Percentiles rank a stretch among this genome's conserved stretches.
Conservation (phyloP, 2,888 invertebrate species). For the Polyommatus iphigenia region DNA sequence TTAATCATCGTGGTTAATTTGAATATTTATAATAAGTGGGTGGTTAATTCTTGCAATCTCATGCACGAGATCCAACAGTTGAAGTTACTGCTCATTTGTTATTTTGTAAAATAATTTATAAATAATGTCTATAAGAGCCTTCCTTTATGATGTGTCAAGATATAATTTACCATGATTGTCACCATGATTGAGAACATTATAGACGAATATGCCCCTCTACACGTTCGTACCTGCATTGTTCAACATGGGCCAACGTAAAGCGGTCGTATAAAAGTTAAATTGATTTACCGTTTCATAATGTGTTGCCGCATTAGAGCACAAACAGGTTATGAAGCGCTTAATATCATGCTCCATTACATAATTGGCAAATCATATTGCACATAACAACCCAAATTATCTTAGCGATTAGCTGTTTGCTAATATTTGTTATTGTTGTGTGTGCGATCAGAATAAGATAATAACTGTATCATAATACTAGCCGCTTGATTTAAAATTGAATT, state of each 20-base stretch:
- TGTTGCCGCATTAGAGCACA: constrained; percentile 10
- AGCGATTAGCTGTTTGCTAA: not conserved
- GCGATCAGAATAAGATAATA: not conserved
- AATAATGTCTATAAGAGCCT: not conserved
- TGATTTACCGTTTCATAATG: not conserved
- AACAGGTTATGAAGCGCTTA: constrained; percentile 20
- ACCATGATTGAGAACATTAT: not conserved
- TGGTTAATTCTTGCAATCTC: not conserved
- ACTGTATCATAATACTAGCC: not conserved
- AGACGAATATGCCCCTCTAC: not conserved
- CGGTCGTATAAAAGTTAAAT: not conserved
- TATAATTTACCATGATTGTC: not conserved
- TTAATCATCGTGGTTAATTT: not conserved
- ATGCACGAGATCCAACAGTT: not conserved
- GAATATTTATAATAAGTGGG: not conserved
- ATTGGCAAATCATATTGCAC: constrained; percentile 22
- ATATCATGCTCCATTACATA: constrained; percentile 21
- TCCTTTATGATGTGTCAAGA: not conserved
- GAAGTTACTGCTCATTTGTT: not conserved
- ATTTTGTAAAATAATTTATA: not conserved
- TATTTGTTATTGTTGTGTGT: not conserved
- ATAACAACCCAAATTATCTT: constrained; percentile 15
- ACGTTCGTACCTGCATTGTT: not conserved
- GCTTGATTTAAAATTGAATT: not conserved
- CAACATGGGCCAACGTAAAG: not conserved